Conservation (phyloP, 2,113 vertebrate genomes). For the Gulo gulo region DNA sequence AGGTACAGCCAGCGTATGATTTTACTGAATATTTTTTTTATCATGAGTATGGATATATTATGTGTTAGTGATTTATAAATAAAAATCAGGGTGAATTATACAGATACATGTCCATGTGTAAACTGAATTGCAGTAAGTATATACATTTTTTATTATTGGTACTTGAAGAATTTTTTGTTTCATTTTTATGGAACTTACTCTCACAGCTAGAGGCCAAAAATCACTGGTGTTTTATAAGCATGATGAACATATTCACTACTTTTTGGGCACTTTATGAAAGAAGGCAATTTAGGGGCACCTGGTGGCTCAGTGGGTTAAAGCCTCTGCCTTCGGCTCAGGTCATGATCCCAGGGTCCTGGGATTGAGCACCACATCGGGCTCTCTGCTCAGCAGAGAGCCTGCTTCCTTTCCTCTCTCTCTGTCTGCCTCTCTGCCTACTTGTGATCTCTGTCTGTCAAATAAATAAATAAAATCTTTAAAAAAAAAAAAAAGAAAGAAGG, state of each 20-base stretch:
- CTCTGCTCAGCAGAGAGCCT: too few species aligned
- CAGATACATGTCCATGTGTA: neutral
- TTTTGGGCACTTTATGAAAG: neutral
- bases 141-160: neutral
- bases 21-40: conserved; percentile 44
- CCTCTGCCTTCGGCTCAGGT: too few species aligned
- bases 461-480: too few species aligned
- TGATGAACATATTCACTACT: neutral
- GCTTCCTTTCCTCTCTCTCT: too few species aligned
- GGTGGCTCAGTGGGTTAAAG: too few species aligned
- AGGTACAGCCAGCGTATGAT: neutral
- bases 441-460: too few species aligned
- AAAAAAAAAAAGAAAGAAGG: neutral
- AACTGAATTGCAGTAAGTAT: neutral
- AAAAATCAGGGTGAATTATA: conserved; percentile 39
- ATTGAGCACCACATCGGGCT: too few species aligned
- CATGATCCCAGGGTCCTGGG: too few species aligned
- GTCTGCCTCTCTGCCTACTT: too few species aligned
- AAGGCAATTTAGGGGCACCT: neutral
- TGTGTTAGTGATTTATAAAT: conserved; percentile 57
- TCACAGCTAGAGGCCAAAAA: neutral
- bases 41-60: neutral
- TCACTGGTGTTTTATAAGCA: neutral
- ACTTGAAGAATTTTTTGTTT: conserved; percentile 27
- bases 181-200: conserved; percentile 21